A percentile compares a stretch with the other conserved stretches of the same genome.
phyloP scores from a whole-genome alignment of 2,888 invertebrate species.

The Aspidiotus rigidus region DNA sequence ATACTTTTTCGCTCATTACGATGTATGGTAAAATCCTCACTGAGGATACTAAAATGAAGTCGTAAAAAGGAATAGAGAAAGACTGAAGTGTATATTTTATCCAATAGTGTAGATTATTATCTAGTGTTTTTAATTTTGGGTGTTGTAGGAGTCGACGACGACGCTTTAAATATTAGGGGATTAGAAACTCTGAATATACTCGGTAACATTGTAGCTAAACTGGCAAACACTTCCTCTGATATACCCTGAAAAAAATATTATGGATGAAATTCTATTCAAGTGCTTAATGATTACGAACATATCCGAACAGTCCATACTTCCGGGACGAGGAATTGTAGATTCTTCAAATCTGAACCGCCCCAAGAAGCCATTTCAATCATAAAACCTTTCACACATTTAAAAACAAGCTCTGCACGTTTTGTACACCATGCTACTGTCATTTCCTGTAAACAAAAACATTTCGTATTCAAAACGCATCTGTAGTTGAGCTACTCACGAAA shows the following conservation, averaged over 20 bases:
- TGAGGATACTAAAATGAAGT: not conserved
- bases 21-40: not conserved
- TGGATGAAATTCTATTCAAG: not conserved
- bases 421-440: constrained; percentile 96
- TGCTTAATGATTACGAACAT: not conserved
- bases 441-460: constrained; percentile 50
- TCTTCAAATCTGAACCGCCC: constrained; percentile 82
- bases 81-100: not conserved
- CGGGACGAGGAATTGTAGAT: constrained; percentile 75
- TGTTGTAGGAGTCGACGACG: constrained; percentile 35
- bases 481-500: not conserved
- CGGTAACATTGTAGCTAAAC: constrained; percentile 78
- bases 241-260: constrained; percentile 50
- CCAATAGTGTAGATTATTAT: not conserved
- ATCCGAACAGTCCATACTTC: constrained; percentile 47
- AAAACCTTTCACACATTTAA: constrained; percentile 98
- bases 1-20: no score
- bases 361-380: constrained; percentile 96
- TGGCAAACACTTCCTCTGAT: constrained; percentile 70
- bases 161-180: constrained; percentile 66
- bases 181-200: constrained; percentile 90
- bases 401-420: constrained; percentile 89
- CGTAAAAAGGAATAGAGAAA: not conserved
- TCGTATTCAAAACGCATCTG: not conserved
- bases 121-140: constrained; percentile 21